Evolutionary conservation across 2,888 invertebrate species (phyloP), one percentile per base, ranked within the genome.

Genomic region (Ametastegia equiseti): DNA sequence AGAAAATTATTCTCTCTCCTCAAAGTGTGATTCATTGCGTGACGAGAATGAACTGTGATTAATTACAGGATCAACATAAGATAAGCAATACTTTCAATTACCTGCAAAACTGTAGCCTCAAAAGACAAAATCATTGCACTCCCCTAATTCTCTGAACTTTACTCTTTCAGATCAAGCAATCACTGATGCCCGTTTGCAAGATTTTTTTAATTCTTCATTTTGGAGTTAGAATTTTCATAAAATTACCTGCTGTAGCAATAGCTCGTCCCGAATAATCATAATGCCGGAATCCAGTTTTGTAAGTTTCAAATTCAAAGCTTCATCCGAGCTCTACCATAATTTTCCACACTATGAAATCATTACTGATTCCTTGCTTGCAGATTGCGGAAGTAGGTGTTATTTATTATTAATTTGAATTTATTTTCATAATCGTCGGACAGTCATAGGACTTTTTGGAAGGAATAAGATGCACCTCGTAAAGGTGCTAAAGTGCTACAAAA

Each of bases 11-110:
- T 65, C 63, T 65, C 30, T 65, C 63, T 23, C 27, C 33, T n/a
- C n/a, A n/a, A 33, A 36, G 33, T 33, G 63, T 36, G 63, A 65
- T 65, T 36, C 63, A 33, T 65, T 65, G 63, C 63, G 33, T 65
- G 63, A 33, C 33, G 36, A 33, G 63, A 65, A 23, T 36, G n/a
- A 4, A 54, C 11, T 23, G n/a, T 54, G 11, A 54, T 23, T 2
- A 54, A 54, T 23, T 54, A 54, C 54, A 23, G 23, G 9, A 19
- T 54, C 2, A 9, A 23, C 23, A 54, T 19, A 54, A 23, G 23
- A 54, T 54, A 54, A 19, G 23, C 23, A 23, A 54, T 23, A 23
- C n/a, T n/a, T n/a, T n/a, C n/a, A n/a, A n/a, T n/a, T n/a, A n/a
- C n/a, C n/a, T n/a, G n/a, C n/a, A n/a, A n/a, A n/a, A n/a, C n/a